Percentiles rank a stretch among this genome's conserved stretches.
These are phyloP conservation scores for Cosmia pyralina DNA, from an alignment of 2,888 invertebrate species.

Conservation along the genomic window DNA sequence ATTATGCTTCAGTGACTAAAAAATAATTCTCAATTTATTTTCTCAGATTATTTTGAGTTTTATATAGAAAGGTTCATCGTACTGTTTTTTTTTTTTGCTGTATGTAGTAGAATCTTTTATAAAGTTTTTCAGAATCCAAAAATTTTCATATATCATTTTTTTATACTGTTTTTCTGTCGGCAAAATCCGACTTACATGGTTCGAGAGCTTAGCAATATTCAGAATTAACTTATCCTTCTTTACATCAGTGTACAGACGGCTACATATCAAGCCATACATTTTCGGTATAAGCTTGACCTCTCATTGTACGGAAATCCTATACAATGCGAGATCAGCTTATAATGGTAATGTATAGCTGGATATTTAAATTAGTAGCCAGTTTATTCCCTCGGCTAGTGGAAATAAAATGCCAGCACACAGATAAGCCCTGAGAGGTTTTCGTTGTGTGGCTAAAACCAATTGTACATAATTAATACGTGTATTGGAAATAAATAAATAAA, in stretches of 20 bases:
- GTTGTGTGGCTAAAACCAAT: too few species aligned
- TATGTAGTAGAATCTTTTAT: background rate
- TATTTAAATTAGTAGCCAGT: slow-evolving; percentile 31
- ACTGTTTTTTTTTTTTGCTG: slow-evolving; percentile 6
- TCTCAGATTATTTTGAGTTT: background rate
- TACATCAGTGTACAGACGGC: background rate
- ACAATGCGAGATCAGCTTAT: too few species aligned
- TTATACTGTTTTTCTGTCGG: background rate
- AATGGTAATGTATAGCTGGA: background rate
- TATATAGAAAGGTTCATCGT: slow-evolving; percentile 3
- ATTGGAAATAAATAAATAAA: too few species aligned
- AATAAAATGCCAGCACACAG: too few species aligned
- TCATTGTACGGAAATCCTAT: too few species aligned
- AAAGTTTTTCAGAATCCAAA: background rate
- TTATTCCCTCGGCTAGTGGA: slow-evolving; percentile 31
- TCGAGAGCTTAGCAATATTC: slow-evolving; percentile 7
- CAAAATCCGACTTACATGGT: background rate
- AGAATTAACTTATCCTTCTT: background rate
- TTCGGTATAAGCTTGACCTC: too few species aligned
- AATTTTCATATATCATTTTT: background rate
- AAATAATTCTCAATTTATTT: background rate
- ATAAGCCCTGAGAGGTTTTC: too few species aligned
- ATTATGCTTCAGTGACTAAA: slow-evolving; percentile 3
- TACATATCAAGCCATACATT: too few species aligned
- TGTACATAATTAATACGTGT: too few species aligned